These are phyloP conservation scores for Sisyra nigra DNA, from an alignment of 2,888 invertebrate genomes.

Conservation along the genomic window DNA sequence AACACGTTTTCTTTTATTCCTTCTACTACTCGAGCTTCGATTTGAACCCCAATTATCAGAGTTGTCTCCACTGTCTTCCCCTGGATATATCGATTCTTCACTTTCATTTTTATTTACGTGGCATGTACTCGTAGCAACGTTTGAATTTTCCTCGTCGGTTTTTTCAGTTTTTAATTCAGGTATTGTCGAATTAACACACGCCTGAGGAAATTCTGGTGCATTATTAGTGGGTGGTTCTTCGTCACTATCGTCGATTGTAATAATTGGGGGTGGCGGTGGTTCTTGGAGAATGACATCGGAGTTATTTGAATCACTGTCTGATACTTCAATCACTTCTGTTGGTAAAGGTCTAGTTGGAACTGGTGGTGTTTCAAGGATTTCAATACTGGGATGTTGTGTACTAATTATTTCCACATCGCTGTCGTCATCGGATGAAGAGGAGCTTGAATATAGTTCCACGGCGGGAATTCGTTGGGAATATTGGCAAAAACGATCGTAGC, in stretches of 20 bases:
- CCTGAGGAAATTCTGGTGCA: background rate
- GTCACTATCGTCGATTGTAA: constrained; percentile 12
- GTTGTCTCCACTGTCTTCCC: background rate
- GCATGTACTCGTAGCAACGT: background rate
- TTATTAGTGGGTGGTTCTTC: constrained; percentile 6
- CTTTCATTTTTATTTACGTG: background rate
- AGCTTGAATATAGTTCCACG: constrained; percentile 11
- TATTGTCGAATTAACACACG: background rate
- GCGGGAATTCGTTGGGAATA: constrained; percentile 30
- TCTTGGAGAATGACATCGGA: constrained; percentile 19
- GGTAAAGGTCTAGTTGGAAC: background rate
- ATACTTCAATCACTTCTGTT: constrained; percentile 17
- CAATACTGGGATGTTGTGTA: constrained; percentile 1
- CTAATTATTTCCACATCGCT: constrained; percentile 24
- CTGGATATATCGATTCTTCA: background rate
- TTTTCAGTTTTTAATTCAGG: background rate
- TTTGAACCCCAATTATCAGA: constrained; percentile 4
- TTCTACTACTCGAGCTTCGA: constrained; percentile 11
- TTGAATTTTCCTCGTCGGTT: background rate
- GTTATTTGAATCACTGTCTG: constrained; percentile 20
- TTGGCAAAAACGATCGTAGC: constrained; percentile 57
- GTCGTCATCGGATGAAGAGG: constrained; percentile 20
- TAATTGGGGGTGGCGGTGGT: constrained; percentile 14
- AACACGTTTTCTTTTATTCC: constrained; percentile 13
- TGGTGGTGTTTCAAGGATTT: constrained; percentile 9